phyloP scores from a whole-genome alignment of 2,113 vertebrate genomes.

The Okapia johnstoni region DNA sequence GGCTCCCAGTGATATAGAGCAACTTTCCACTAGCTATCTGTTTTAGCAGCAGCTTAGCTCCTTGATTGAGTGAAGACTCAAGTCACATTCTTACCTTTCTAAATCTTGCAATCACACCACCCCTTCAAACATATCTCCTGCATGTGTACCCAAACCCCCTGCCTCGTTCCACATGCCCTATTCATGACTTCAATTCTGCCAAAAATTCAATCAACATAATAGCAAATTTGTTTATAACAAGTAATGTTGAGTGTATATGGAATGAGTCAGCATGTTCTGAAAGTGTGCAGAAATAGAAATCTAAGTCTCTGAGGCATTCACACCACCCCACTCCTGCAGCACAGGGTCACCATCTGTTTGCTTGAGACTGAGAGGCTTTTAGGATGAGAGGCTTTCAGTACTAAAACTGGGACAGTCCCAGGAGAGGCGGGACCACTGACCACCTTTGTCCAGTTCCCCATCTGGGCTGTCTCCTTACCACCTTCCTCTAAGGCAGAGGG shows the following conservation, averaged over 20 bases:
- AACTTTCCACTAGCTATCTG: background rate
- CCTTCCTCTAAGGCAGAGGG: background rate
- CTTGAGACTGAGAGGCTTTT: background rate
- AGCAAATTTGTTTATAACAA: background rate
- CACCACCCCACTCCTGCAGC: background rate
- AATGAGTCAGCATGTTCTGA: background rate
- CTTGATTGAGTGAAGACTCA: background rate
- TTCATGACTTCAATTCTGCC: background rate
- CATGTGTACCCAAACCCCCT: no score
- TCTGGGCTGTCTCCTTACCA: background rate
- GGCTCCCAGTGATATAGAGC: accelerated
- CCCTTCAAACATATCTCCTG: background rate
- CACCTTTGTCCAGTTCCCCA: accelerated
- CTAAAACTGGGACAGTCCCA: background rate
- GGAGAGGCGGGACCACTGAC: background rate
- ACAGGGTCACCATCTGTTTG: background rate
- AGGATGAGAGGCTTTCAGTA: background rate
- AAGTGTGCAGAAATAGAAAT: background rate
- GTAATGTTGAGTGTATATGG: background rate
- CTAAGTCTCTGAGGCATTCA: background rate
- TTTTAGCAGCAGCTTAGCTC: background rate
- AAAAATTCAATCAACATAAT: background rate
- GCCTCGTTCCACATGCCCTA: background rate
- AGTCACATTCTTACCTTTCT: background rate
- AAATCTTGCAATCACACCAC: background rate